Conservation (phyloP, 2,113 vertebrate genomes). For the Ochotona princeps region DNA sequence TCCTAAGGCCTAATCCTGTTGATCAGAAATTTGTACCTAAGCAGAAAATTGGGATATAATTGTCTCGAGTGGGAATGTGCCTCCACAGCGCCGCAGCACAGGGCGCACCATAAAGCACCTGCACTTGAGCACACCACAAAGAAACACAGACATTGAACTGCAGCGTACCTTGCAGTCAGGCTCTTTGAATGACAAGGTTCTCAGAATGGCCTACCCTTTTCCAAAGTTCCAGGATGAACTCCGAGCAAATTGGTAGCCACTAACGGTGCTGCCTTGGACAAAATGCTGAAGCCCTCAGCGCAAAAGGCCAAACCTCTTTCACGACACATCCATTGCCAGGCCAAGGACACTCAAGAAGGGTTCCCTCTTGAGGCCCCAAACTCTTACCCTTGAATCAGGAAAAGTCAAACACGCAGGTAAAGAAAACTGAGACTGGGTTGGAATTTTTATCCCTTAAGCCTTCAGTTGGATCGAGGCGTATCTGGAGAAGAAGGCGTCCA, state of each 20-base stretch:
- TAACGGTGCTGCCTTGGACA: background rate
- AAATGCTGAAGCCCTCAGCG: background rate
- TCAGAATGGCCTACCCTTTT: background rate
- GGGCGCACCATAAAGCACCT: conserved; percentile 42
- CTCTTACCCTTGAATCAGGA: background rate
- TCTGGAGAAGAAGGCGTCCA: background rate
- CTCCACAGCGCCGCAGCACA: conserved; percentile 47
- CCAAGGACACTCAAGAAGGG: background rate
- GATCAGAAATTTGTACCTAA: conserved; percentile 67
- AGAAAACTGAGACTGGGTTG: background rate
- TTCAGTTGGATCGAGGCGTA: background rate
- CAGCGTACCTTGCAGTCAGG: background rate
- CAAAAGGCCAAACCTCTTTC: accelerated
- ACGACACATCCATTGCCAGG: background rate
- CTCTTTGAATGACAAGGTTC: background rate
- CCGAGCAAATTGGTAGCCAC: background rate
- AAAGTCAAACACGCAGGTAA: background rate
- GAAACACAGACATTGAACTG: conserved; percentile 68
- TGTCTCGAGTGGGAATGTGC: conserved; percentile 63
- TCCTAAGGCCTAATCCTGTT: conserved; percentile 59
- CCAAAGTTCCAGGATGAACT: background rate
- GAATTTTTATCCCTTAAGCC: background rate
- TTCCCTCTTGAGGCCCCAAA: background rate
- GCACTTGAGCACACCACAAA: background rate
- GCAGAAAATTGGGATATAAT: conserved; percentile 70